Evolutionary conservation across 1,140 invertebrate species (phyloP).

Genomic region (Steinernema feltiae): DNA sequence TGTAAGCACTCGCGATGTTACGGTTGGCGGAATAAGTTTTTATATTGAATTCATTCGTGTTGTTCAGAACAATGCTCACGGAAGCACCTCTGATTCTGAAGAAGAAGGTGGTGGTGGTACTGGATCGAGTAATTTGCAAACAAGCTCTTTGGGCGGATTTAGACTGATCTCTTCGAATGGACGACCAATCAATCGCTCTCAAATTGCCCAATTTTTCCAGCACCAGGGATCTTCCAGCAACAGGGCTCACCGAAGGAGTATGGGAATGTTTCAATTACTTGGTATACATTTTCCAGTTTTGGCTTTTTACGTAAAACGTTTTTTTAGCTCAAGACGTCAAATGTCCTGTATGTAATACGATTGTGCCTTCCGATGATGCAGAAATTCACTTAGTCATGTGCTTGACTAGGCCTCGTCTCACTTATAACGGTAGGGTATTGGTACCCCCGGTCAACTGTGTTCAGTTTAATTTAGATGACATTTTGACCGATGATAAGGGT

Average conservation of each 20-base stretch:
- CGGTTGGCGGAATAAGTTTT: not conserved
- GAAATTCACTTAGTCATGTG: slow-evolving; percentile 98
- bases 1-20: not conserved
- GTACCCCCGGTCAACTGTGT: too few species aligned
- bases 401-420: slow-evolving; percentile 92
- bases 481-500: slow-evolving; percentile 84
- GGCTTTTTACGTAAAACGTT: not conserved
- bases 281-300: not conserved
- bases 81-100: not conserved
- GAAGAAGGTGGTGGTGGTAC: not conserved
- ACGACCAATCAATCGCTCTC: not conserved
- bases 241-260: not conserved
- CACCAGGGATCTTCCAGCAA: not conserved
- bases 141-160: not conserved
- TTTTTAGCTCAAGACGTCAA: slow-evolving; percentile 71
- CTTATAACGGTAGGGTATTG: slow-evolving; percentile 94
- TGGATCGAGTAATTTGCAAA: not conserved
- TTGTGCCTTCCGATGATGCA: slow-evolving; percentile 90
- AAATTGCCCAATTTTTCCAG: not conserved
- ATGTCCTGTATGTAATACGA: slow-evolving; percentile 96
- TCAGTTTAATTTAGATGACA: too few species aligned
- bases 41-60: not conserved
- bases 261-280: slow-evolving; percentile 11
- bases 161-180: not conserved
- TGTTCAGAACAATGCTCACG: not conserved